A percentile compares a stretch with the other conserved stretches of the same genome.
These are phyloP conservation scores for Cryptocheilus praepositus DNA, from an alignment of 2,888 invertebrate species.

Conservation along the genomic window DNA sequence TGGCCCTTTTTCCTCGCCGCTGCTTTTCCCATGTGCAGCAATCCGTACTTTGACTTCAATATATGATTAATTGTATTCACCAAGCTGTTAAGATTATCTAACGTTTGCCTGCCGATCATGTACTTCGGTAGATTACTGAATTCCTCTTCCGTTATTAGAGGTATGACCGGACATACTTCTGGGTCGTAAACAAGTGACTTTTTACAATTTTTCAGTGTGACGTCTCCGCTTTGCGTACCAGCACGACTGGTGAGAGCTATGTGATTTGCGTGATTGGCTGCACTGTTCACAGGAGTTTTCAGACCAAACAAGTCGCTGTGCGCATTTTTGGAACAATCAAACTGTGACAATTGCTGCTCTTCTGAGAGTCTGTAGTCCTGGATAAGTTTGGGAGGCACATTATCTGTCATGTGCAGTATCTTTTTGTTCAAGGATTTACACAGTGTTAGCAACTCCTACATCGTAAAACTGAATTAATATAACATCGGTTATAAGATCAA, in stretches of 20 bases:
- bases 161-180: conserved; percentile 49
- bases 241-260: too few species aligned
- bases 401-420: conserved; percentile 55
- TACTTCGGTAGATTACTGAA: conserved; percentile 66
- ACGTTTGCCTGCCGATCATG: conserved; percentile 64
- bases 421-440: conserved; percentile 37
- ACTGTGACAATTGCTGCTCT: not conserved
- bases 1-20: conserved; percentile 67
- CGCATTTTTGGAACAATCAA: not conserved
- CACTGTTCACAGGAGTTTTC: too few species aligned
- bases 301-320: not conserved
- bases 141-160: conserved; percentile 51
- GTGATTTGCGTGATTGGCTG: too few species aligned
- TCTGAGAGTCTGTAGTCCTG: conserved; percentile 8
- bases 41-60: conserved; percentile 63
- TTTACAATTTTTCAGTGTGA: conserved; percentile 56
- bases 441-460: conserved; percentile 29
- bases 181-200: conserved; percentile 63
- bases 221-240: too few species aligned
- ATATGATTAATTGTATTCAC: conserved; percentile 60
- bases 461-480: not conserved
- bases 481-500: conserved; percentile 10
- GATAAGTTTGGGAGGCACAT: conserved; percentile 55
- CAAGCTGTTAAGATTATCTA: conserved; percentile 59
- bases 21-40: conserved; percentile 61